These are phyloP conservation scores for Erethizon dorsatum DNA, from an alignment of 2,797 vertebrate genomes.

Conservation along the genomic window DNA sequence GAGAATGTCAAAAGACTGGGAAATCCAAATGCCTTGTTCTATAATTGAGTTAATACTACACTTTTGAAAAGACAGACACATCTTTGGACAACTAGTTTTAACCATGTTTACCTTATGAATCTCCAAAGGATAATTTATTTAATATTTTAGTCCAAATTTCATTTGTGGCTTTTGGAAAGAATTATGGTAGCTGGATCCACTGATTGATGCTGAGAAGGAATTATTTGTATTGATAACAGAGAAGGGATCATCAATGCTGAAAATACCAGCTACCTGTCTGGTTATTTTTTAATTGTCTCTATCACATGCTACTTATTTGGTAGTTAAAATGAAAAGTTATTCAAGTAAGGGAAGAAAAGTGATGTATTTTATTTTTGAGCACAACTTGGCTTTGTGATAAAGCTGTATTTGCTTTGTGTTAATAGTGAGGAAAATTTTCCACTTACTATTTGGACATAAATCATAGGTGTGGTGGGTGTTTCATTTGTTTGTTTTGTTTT, in stretches of 20 bases:
- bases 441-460: neutral
- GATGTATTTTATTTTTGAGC: neutral
- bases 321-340: neutral
- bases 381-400: neutral
- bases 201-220: constrained; percentile 64
- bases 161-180: constrained; percentile 58
- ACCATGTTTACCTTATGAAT: constrained; percentile 55
- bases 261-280: constrained; percentile 67
- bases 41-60: constrained; percentile 56
- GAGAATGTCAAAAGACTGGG: constrained; percentile 49
- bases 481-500: neutral
- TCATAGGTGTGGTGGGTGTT: neutral
- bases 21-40: constrained; percentile 57
- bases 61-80: constrained; percentile 13
- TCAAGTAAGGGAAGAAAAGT: neutral
- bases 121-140: constrained; percentile 58
- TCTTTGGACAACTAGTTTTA: constrained; percentile 24
- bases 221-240: constrained; percentile 72
- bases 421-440: neutral
- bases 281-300: constrained; percentile 69
- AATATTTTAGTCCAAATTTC: constrained; percentile 61
- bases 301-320: neutral
- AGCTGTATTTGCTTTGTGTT: constrained; percentile 20
- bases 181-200: constrained; percentile 58
- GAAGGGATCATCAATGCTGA: constrained; percentile 52